These are phyloP conservation scores for Carollia perspicillata DNA, from an alignment of 2,113 vertebrate genomes.

Conservation along the genomic window DNA sequence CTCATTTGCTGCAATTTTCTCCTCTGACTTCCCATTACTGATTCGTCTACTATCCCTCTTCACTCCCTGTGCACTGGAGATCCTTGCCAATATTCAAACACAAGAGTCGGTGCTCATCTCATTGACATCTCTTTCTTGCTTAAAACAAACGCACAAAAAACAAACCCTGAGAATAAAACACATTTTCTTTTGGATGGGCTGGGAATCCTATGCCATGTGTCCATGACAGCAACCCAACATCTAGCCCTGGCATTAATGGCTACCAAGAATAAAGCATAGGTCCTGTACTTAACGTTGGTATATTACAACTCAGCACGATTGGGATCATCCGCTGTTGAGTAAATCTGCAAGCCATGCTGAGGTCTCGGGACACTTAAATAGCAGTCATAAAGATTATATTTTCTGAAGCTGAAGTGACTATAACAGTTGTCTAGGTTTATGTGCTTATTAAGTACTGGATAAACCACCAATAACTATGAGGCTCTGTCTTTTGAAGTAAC, in stretches of 20 bases:
- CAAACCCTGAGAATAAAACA: background rate
- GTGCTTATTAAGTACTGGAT: slow-evolving; percentile 30
- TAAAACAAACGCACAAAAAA: background rate
- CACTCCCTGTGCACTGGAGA: background rate
- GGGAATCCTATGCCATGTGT: background rate
- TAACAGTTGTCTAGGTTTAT: slow-evolving; percentile 31
- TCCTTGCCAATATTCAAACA: background rate
- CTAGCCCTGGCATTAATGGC: background rate
- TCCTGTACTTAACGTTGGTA: background rate
- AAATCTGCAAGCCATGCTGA: background rate
- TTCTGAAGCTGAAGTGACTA: background rate
- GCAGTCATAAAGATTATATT: background rate
- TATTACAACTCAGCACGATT: background rate
- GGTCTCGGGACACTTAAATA: background rate
- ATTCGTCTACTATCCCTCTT: background rate
- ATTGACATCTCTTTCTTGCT: background rate
- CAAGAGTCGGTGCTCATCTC: background rate
- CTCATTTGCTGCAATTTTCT: slow-evolving; percentile 27
- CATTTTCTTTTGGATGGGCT: background rate
- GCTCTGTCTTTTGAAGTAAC: slow-evolving; percentile 57
- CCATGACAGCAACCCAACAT: background rate
- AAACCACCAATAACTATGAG: background rate
- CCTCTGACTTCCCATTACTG: background rate
- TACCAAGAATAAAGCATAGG: slow-evolving; percentile 9
- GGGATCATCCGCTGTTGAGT: background rate